These are phyloP conservation scores for Troides oblongomaculatus DNA, from an alignment of 2,888 invertebrate species.

Conservation along the genomic window DNA sequence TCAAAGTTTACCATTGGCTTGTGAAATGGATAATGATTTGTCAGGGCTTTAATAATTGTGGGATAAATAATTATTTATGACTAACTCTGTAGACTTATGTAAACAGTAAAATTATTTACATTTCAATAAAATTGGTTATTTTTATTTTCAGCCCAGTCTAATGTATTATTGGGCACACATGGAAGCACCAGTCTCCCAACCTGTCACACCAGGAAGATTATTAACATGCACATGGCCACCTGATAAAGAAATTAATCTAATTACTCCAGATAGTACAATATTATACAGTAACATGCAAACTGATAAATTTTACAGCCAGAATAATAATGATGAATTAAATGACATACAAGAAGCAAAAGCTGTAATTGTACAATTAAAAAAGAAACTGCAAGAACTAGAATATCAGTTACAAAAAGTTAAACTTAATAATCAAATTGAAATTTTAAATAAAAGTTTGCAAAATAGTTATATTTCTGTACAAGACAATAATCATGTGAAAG, in stretches of 20 bases:
- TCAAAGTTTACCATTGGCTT: too few relatives aligned
- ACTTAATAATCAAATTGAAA: constrained; percentile 59
- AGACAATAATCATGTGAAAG: constrained; percentile 46
- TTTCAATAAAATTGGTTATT: neutral
- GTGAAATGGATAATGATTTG: too few relatives aligned
- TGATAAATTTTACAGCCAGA: constrained; percentile 52
- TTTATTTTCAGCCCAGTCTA: constrained; percentile 84
- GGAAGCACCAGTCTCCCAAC: constrained; percentile 83
- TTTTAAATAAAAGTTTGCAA: constrained; percentile 59
- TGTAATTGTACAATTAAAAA: constrained; percentile 61
- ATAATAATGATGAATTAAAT: constrained; percentile 65
- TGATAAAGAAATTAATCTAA: constrained; percentile 51
- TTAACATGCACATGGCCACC: constrained; percentile 88
- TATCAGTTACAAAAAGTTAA: constrained; percentile 65
- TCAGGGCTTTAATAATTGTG: too few relatives aligned
- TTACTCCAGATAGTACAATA: constrained; percentile 47
- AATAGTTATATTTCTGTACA: constrained; percentile 47
- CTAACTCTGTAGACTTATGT: neutral
- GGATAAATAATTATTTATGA: too few relatives aligned
- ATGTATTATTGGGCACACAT: constrained; percentile 96
- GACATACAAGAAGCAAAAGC: constrained; percentile 65
- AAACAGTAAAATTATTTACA: neutral
- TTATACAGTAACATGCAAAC: constrained; percentile 49
- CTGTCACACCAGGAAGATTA: constrained; percentile 87
- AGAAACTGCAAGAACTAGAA: constrained; percentile 63